phyloP scores from a whole-genome alignment of 2,888 invertebrate species.

The Sphaeridia pumilis region DNA sequence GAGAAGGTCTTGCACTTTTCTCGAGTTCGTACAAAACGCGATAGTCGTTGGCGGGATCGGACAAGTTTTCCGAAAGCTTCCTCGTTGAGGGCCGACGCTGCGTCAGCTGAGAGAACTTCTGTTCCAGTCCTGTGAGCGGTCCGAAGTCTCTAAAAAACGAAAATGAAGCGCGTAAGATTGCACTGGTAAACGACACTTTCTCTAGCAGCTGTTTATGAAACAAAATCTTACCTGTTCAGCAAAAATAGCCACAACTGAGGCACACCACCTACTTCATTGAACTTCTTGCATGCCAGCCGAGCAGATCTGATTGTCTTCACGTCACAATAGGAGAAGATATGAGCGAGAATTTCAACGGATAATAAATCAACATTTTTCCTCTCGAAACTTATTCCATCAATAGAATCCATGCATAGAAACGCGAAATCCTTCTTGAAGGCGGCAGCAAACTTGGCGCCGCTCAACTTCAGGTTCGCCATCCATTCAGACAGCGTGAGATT shows the following conservation, averaged over 20 bases:
- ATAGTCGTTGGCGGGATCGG: no score
- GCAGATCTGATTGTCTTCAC: conserved; percentile 5
- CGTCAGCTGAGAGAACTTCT: no score
- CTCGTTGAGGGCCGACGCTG: no score
- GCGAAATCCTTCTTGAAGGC: conserved; percentile 10
- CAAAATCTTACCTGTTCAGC: conserved; percentile 6
- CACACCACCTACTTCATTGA: conserved; percentile 12
- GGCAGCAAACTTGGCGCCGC: conserved; percentile 6
- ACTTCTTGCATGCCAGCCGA: conserved; percentile 10
- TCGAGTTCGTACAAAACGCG: no score
- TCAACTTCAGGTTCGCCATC: conserved; percentile 13
- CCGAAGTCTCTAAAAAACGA: neutral
- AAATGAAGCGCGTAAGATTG: neutral
- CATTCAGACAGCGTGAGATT: conserved; percentile 3
- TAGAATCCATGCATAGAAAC: conserved; percentile 5
- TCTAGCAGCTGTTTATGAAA: neutral
- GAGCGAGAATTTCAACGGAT: conserved; percentile 10
- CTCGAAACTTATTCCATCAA: conserved; percentile 15
- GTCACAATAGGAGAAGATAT: conserved; percentile 6
- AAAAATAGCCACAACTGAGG: conserved; percentile 7
- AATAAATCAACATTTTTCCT: conserved; percentile 8
- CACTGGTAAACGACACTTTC: no score
- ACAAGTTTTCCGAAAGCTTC: no score
- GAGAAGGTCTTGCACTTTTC: no score
- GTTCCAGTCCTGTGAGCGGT: no score